Percentiles rank a stretch among this genome's conserved stretches.
Evolutionary conservation across 1,140 invertebrate species (phyloP).

Genomic region (Nephotettix cincticeps): DNA sequence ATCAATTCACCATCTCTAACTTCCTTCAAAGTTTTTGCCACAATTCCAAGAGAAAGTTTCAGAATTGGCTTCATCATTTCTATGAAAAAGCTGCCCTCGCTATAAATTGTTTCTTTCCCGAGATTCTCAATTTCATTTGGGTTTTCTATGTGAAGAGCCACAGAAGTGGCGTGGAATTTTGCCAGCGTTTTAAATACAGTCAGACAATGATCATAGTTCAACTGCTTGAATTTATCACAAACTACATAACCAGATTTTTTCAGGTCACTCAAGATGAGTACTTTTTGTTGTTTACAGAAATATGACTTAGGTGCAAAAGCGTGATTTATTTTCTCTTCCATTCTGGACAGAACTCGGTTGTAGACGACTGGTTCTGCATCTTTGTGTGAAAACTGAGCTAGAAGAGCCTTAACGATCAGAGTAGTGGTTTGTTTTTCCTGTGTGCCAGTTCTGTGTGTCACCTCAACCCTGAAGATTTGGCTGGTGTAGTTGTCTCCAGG

Average conservation of each 20-base stretch:
- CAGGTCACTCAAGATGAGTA: neutral
- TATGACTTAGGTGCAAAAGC: neutral
- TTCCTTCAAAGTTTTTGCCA: neutral
- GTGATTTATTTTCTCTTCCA: neutral
- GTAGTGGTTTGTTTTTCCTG: neutral
- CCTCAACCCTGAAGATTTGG: neutral
- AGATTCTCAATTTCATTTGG: neutral
- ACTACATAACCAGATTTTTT: neutral
- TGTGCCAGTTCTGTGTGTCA: neutral
- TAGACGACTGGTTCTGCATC: neutral
- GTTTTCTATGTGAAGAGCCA: constrained; percentile 9
- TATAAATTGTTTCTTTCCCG: neutral
- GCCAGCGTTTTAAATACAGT: neutral
- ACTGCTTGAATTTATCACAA: neutral
- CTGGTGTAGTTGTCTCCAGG: neutral
- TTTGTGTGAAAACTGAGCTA: neutral
- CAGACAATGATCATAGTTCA: neutral
- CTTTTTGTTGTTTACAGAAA: neutral
- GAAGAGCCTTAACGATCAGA: neutral
- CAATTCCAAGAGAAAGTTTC: neutral
- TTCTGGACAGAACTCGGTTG: neutral
- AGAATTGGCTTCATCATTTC: neutral
- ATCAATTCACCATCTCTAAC: neutral
- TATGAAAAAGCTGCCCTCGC: neutral
- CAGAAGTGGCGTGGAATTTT: constrained; percentile 4